phyloP scores from a whole-genome alignment of 2,888 invertebrate genomes.

The Perizoma flavofasciatum region DNA sequence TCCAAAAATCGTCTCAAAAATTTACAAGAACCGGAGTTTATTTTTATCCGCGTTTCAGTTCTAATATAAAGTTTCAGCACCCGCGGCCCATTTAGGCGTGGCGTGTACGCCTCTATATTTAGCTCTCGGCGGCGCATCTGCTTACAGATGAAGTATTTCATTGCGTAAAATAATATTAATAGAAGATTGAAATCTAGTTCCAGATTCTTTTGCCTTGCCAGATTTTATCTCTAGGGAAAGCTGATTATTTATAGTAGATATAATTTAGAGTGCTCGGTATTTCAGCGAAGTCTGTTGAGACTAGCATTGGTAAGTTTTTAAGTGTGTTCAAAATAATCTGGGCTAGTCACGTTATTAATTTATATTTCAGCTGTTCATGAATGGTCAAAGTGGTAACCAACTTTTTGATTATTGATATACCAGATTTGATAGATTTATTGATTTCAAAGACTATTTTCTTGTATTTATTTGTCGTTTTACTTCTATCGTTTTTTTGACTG shows the following conservation, averaged over 20 bases:
- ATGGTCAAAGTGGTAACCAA: too few species aligned
- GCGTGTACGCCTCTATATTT: slow-evolving; percentile 65
- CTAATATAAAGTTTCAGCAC: slow-evolving; percentile 48
- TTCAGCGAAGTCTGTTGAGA: too few species aligned
- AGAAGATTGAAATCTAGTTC: slow-evolving; percentile 47
- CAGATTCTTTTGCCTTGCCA: slow-evolving; percentile 44
- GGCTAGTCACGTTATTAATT: too few species aligned
- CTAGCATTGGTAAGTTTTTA: too few species aligned
- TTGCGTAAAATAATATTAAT: slow-evolving; percentile 65
- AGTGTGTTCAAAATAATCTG: too few species aligned
- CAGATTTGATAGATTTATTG: too few species aligned
- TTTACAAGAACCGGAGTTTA: too few species aligned
- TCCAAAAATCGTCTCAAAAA: too few species aligned
- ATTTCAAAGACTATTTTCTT: not conserved
- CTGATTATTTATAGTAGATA: slow-evolving; percentile 13
- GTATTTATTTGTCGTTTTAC: too few species aligned
- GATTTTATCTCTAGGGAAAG: slow-evolving; percentile 32
- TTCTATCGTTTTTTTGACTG: too few species aligned
- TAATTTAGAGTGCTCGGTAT: not conserved
- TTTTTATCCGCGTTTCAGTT: slow-evolving; percentile 32
- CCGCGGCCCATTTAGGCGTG: slow-evolving; percentile 57
- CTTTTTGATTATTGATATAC: too few species aligned
- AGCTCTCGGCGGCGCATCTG: slow-evolving; percentile 51
- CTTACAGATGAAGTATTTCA: slow-evolving; percentile 50
- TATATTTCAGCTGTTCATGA: too few species aligned